Percentiles rank a stretch among this genome's conserved stretches.
Conservation (phyloP, 37 sponge, comb jelly and placozoan genomes). For the Trichoplax adhaerens region DNA sequence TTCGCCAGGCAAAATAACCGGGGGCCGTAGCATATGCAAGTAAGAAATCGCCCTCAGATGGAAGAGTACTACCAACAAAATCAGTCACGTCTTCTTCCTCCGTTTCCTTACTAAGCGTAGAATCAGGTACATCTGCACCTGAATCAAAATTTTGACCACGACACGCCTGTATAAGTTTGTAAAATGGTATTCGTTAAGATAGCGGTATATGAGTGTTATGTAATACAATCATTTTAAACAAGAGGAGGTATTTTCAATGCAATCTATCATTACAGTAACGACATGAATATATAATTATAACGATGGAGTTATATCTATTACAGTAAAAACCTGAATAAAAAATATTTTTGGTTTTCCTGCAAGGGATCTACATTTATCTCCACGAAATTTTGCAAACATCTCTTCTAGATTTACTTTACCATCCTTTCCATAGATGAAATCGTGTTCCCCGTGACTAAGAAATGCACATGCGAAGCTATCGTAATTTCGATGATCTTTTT, state of each 20-base stretch:
- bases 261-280: too few species aligned
- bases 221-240: too few species aligned
- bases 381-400: conserved; percentile 18
- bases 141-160: conserved; percentile 54
- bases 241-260: too few species aligned
- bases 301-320: too few species aligned
- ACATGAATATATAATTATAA: too few species aligned
- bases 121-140: conserved; percentile 27
- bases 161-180: conserved; percentile 25
- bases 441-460: conserved; percentile 56
- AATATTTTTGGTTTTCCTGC: conserved; percentile 82
- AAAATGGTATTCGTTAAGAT: too few species aligned
- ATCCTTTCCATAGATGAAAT: conserved; percentile 55
- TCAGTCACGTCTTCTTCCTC: neutral
- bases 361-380: conserved; percentile 43
- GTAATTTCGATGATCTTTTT: neutral
- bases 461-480: conserved; percentile 53
- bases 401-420: conserved; percentile 51
- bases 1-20: conserved; percentile 81
- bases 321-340: conserved; percentile 16
- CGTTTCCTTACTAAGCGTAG: neutral
- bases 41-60: conserved; percentile 60
- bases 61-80: conserved; percentile 16
- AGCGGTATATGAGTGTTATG: too few species aligned
- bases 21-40: conserved; percentile 70